These are phyloP conservation scores for Gymnothorax reevesii DNA, from an alignment of 2,797 vertebrate species.

Conservation along the genomic window DNA sequence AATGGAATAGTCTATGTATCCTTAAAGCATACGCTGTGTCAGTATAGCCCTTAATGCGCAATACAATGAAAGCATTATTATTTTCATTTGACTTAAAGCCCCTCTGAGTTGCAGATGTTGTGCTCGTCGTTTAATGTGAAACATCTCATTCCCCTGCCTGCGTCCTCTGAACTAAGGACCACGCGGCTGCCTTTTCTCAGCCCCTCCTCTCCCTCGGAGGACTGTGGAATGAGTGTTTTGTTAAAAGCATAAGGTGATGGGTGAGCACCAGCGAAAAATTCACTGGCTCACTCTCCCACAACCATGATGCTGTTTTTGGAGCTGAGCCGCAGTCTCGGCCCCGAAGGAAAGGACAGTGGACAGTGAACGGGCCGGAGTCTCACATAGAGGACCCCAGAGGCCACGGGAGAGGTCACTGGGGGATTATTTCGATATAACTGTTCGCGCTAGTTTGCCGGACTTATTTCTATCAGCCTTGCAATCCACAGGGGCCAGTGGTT, in stretches of 20 bases:
- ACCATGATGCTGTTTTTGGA: background rate
- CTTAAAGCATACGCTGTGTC: too few relatives aligned
- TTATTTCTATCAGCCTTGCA: background rate
- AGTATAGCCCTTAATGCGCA: too few relatives aligned
- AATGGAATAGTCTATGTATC: background rate
- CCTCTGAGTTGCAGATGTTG: constrained; percentile 13
- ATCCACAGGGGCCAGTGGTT: background rate
- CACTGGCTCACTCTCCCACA: constrained; percentile 16
- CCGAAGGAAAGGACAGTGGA: constrained; percentile 25
- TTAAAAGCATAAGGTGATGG: constrained; percentile 4
- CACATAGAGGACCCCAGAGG: constrained; percentile 35
- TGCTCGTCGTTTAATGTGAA: background rate
- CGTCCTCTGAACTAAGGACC: background rate
- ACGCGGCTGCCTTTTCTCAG: background rate
- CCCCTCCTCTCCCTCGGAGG: background rate
- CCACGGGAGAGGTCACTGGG: background rate
- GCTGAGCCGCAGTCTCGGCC: constrained; percentile 26
- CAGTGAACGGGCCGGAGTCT: constrained; percentile 41
- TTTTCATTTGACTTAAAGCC: background rate
- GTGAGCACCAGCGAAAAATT: constrained; percentile 16
- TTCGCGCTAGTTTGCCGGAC: background rate
- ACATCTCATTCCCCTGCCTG: background rate
- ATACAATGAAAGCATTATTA: background rate
- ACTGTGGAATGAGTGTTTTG: background rate
- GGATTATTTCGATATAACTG: background rate